These are phyloP conservation scores for Venustaconcha ellipsiformis DNA, from an alignment of 1,140 invertebrate species.

Conservation along the genomic window DNA sequence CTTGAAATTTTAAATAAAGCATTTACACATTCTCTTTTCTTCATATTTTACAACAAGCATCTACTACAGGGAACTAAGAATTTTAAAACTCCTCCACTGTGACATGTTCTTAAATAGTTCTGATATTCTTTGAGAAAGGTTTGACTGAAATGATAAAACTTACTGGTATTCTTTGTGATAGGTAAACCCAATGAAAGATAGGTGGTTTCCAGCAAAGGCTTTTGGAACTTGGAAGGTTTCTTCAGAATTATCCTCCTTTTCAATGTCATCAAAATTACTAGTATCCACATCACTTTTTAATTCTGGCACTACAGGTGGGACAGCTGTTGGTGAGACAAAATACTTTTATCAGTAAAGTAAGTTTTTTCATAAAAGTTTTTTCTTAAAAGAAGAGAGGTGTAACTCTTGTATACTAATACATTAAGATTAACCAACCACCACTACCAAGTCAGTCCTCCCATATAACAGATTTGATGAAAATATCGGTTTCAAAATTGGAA, in stretches of 20 bases:
- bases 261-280: constrained; percentile 98
- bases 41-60: too few relatives aligned
- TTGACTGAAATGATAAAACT: constrained; percentile 31
- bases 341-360: too few relatives aligned
- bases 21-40: too few relatives aligned
- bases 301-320: constrained; percentile 97
- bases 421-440: too few relatives aligned
- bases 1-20: too few relatives aligned
- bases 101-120: too few relatives aligned
- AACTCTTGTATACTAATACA: too few relatives aligned
- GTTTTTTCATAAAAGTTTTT: not conserved
- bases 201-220: constrained; percentile 97
- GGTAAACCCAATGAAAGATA: constrained; percentile 99
- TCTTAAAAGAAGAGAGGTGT: not conserved
- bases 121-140: not conserved
- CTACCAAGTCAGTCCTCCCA: too few relatives aligned
- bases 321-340: constrained; percentile 70
- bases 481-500: too few relatives aligned
- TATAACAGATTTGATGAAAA: too few relatives aligned
- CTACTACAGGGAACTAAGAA: too few relatives aligned
- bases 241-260: constrained; percentile 73
- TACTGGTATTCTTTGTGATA: constrained; percentile 75
- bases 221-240: constrained; percentile 91
- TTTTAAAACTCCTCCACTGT: too few relatives aligned
- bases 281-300: constrained; percentile 96